Conservation (phyloP, 2,113 vertebrate species). For the Calyptomena viridis region DNA sequence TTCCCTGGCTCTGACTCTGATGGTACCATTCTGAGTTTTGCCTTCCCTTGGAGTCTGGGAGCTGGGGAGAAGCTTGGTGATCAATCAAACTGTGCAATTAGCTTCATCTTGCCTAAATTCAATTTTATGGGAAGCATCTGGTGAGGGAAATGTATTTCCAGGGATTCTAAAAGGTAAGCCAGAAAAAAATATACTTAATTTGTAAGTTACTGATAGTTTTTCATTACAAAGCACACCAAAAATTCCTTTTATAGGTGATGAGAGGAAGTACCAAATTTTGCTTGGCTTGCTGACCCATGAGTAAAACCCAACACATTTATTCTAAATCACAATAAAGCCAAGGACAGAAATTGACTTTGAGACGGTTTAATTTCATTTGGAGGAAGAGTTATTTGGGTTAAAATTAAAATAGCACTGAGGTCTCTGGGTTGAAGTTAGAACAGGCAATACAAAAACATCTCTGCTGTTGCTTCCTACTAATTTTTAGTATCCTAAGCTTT, state of each 20-base stretch:
- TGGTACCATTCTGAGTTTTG: not conserved
- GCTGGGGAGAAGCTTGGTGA: not conserved
- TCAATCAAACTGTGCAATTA: fast-evolving
- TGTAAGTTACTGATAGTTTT: not conserved
- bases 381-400: not conserved
- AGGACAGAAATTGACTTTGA: not conserved
- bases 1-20: not conserved
- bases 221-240: not conserved
- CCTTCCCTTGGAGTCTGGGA: not conserved
- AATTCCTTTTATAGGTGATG: not conserved
- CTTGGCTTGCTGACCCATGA: not conserved
- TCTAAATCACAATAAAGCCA: not conserved
- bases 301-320: not conserved
- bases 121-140: not conserved
- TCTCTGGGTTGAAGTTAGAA: not conserved
- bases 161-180: not conserved
- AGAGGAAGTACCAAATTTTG: not conserved
- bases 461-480: not conserved
- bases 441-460: not conserved
- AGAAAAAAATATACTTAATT: not conserved
- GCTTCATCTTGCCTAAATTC: not conserved
- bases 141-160: not conserved
- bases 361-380: not conserved
- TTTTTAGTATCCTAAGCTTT: not conserved
- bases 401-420: not conserved